Evolutionary conservation across 2,113 vertebrate species (phyloP), one percentile per base, ranked within the genome.

Genomic region (Psittacula cyanocephala): DNA sequence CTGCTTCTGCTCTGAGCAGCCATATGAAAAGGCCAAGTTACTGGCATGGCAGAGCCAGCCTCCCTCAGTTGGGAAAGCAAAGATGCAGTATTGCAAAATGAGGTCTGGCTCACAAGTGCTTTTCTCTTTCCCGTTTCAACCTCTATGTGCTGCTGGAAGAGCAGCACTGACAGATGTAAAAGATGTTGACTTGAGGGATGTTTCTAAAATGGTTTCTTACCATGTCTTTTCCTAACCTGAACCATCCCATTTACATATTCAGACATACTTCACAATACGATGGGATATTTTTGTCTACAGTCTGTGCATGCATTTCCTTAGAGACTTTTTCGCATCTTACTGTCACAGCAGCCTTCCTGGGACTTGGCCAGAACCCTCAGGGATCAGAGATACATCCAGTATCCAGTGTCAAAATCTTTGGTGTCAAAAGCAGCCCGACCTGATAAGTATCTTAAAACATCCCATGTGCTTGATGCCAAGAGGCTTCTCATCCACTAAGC

Each of bases 161-260:
- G 57, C 0, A 27, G 19, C 22, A 37, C 55, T 60, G 46, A 31
- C 35, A 52, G 65, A 47, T 79, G 59, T 15, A 68, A 80, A 75
- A 72, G 43, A 59, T 52, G 65, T 50, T 3, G 1, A 1, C 69
- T 53, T 16, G 50, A 89, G 28, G 27, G 60, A 25, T 76, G 63
- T 49, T 91, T 86, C 78, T 55, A 52, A 93, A 85, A 69, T 25
- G 35, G 41, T 47, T 94, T 86, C 91, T 92, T 83, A 94, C 68
- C 13, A 4, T 44, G 16, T 33, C 27, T 80, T 89, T 57, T 62
- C 39, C 35, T 65, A 72, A 64, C 41, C 44, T 57, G n/a, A 88
- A 39, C 52, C 43, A 57, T 47, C 4, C 1, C 3, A 75, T 91
- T 94, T 92, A 52, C 91, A 91, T 93, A 35, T 78, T 78, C 94